Conservation (phyloP, 2,113 vertebrate genomes). For the Diphyllodes magnificus region DNA sequence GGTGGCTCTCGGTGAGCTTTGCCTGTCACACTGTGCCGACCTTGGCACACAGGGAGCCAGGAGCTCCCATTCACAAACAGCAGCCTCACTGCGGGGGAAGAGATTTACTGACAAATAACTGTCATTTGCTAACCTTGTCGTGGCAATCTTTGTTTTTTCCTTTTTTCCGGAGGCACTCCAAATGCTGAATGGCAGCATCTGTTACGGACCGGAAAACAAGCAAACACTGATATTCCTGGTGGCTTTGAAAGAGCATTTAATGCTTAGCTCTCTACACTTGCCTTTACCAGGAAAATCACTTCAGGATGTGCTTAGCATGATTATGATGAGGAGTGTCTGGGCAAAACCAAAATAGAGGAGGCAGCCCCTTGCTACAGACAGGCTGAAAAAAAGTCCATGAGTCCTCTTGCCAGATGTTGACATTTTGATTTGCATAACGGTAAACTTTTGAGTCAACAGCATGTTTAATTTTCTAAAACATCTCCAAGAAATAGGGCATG, state of each 20-base stretch:
- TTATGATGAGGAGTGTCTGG: constrained; percentile 7
- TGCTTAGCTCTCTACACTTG: constrained; percentile 37
- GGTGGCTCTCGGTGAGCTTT: accelerated
- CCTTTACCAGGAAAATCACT: constrained; percentile 44
- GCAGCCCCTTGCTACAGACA: neutral
- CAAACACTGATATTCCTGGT: constrained; percentile 63
- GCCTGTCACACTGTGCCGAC: accelerated
- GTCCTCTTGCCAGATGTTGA: constrained; percentile 52
- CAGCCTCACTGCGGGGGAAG: neutral
- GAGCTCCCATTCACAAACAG: neutral
- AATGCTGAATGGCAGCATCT: constrained; percentile 64
- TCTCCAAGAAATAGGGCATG: neutral
- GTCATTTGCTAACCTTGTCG: constrained; percentile 55
- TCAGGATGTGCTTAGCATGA: constrained; percentile 51
- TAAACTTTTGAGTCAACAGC: constrained; percentile 8
- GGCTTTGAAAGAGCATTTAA: constrained; percentile 60
- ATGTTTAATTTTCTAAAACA: constrained; percentile 28
- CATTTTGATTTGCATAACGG: constrained; percentile 63
- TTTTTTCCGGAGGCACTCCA: constrained; percentile 24
- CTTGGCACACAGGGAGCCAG: neutral
- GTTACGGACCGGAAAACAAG: constrained; percentile 35
- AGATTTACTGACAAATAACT: constrained; percentile 34
- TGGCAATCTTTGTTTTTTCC: neutral
- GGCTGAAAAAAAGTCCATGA: neutral
- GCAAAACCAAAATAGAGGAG: neutral